Conservation (phyloP, 2,888 invertebrate species). For the Microdon myrmicae region DNA sequence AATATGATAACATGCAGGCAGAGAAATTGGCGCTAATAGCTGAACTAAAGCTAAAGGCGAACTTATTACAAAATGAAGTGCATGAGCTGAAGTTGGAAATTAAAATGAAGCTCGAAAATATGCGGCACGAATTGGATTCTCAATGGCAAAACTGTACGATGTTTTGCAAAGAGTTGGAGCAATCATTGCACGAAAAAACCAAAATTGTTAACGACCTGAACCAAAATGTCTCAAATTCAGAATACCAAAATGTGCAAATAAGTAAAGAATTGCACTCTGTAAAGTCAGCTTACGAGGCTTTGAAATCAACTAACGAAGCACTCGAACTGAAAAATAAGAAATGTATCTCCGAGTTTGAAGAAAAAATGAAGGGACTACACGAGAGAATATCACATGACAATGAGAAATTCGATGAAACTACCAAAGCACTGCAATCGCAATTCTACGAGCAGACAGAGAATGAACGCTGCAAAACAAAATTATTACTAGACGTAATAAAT, state of each 20-base stretch:
- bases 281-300: slow-evolving; percentile 23
- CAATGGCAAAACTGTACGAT: slow-evolving; percentile 22
- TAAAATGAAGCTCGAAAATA: slow-evolving; percentile 5
- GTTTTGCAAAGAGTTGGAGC: slow-evolving; percentile 7
- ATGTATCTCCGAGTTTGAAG: slow-evolving; percentile 19
- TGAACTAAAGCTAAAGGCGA: slow-evolving; percentile 49
- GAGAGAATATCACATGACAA: neutral
- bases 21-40: slow-evolving; percentile 55
- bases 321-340: slow-evolving; percentile 7
- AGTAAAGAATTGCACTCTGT: slow-evolving; percentile 37
- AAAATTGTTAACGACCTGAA: slow-evolving; percentile 58
- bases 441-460: no score
- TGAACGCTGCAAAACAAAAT: no score
- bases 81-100: slow-evolving; percentile 53
- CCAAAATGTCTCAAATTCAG: slow-evolving; percentile 55
- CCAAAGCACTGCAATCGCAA: neutral
- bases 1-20: slow-evolving; percentile 53
- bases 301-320: slow-evolving; percentile 6
- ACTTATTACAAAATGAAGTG: slow-evolving; percentile 35
- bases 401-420: slow-evolving; percentile 5
- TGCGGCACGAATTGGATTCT: slow-evolving; percentile 11
- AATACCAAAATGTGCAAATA: slow-evolving; percentile 24
- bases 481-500: no score
- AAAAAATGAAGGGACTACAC: slow-evolving; percentile 23
- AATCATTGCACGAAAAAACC: slow-evolving; percentile 49